Conservation (phyloP, 2,113 vertebrate species). For the Scomber colias region DNA sequence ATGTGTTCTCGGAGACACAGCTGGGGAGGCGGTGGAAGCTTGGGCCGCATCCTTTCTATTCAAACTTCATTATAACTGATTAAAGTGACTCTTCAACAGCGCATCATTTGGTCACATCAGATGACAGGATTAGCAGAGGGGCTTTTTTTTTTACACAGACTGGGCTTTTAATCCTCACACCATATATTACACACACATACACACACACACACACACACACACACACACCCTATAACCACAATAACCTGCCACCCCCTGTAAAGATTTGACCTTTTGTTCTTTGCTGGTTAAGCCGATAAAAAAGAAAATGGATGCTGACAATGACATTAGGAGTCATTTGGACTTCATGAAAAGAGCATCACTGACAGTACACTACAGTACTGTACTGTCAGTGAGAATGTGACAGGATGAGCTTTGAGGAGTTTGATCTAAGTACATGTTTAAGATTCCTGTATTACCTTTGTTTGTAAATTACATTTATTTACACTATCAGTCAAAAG, state of each 20-base stretch:
- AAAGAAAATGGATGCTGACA: constrained; percentile 30
- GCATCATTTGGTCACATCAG: constrained; percentile 78
- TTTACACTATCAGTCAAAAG: too few relatives aligned
- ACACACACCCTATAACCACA: constrained; percentile 3
- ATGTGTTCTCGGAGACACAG: constrained; percentile 60
- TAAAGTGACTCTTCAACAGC: constrained; percentile 81
- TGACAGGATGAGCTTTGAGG: background rate
- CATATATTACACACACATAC: constrained; percentile 16
- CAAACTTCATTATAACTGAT: constrained; percentile 82
- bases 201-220: constrained; percentile 5
- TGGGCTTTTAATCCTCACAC: constrained; percentile 58
- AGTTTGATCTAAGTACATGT: background rate
- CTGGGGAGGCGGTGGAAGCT: constrained; percentile 66
- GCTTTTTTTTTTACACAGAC: constrained; percentile 36
- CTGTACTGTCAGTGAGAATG: background rate
- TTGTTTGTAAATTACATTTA: too few relatives aligned
- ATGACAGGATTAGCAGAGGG: constrained; percentile 66
- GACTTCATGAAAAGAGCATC: background rate
- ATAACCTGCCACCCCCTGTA: constrained; percentile 29
- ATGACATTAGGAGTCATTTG: constrained; percentile 24
- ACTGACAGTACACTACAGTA: background rate
- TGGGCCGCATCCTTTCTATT: constrained; percentile 58
- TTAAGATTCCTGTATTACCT: background rate
- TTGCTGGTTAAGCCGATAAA: constrained; percentile 54
- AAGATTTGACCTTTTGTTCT: constrained; percentile 63